These are phyloP conservation scores for Mesorhabditis belari DNA, from an alignment of 2,888 invertebrate genomes.

Conservation along the genomic window DNA sequence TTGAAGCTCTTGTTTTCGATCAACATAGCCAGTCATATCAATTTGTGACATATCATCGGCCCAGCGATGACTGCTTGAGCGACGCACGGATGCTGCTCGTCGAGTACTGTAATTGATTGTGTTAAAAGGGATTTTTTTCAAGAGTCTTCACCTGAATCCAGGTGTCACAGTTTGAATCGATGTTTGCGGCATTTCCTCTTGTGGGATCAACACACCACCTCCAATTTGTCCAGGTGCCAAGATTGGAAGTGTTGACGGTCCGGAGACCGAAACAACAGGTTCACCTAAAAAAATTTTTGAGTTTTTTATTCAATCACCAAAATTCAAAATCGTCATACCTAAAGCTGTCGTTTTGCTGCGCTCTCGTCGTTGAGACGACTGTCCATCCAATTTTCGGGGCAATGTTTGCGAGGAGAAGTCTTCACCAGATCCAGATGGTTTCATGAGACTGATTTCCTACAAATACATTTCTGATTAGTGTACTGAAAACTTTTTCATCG, in stretches of 20 bases:
- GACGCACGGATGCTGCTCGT: neutral
- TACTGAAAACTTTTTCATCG: too few relatives aligned
- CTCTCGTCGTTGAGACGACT: too few relatives aligned
- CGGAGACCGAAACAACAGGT: neutral
- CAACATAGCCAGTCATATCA: constrained; percentile 62
- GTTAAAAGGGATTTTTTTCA: neutral
- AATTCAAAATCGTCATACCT: too few relatives aligned
- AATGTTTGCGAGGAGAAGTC: constrained; percentile 27
- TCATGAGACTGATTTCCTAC: constrained; percentile 27
- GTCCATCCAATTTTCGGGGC: constrained; percentile 26
- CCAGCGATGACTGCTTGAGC: constrained; percentile 8
- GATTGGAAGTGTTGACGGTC: neutral
- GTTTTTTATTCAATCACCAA: neutral
- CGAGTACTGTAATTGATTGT: neutral
- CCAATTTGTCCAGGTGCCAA: neutral
- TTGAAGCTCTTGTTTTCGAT: constrained; percentile 87
- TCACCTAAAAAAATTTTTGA: neutral
- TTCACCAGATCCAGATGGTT: constrained; percentile 24
- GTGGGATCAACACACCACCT: neutral
- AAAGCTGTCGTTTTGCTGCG: constrained; percentile 33
- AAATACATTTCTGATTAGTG: neutral
- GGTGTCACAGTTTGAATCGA: constrained; percentile 62
- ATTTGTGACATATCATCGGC: constrained; percentile 46
- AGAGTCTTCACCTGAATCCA: constrained; percentile 29
- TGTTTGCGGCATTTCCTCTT: constrained; percentile 73